phyloP scores from a whole-genome alignment of 1,140 invertebrate species.

The Zophobas morio region DNA sequence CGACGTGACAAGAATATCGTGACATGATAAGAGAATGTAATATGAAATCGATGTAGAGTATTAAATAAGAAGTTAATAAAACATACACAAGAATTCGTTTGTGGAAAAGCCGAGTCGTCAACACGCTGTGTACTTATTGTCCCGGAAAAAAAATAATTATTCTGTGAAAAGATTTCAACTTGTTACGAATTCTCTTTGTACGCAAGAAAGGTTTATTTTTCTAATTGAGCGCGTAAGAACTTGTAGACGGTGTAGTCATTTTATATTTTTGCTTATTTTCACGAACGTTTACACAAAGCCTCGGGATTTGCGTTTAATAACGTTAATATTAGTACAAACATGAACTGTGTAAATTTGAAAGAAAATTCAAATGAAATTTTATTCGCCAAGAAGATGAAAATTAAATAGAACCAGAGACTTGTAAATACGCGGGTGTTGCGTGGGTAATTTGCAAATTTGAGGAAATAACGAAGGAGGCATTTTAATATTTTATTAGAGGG shows the following conservation, averaged over 20 bases:
- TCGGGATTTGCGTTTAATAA: not conserved
- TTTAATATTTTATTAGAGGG: not conserved
- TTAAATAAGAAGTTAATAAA: slow-evolving; percentile 19
- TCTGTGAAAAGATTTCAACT: too few species aligned
- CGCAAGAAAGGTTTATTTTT: not conserved
- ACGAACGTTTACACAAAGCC: not conserved
- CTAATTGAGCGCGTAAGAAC: not conserved
- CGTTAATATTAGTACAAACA: slow-evolving; percentile 6
- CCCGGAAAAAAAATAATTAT: too few species aligned
- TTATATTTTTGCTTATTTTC: slow-evolving; percentile 1
- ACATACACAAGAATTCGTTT: slow-evolving; percentile 4
- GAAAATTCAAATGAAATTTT: slow-evolving; percentile 14
- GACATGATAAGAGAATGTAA: slow-evolving; percentile 28
- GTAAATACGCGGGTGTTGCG: slow-evolving; percentile 26
- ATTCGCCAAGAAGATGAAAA: slow-evolving; percentile 30
- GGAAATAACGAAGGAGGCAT: slow-evolving; percentile 17
- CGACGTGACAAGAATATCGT: slow-evolving; percentile 41
- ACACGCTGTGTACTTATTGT: too few species aligned
- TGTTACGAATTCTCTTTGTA: too few species aligned
- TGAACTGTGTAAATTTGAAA: slow-evolving; percentile 23
- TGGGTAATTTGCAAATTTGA: slow-evolving; percentile 33
- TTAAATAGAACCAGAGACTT: slow-evolving; percentile 32
- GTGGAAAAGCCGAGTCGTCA: too few species aligned
- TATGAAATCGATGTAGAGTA: slow-evolving; percentile 6
- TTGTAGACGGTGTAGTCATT: slow-evolving; percentile 1